Percentiles rank a stretch among this genome's conserved stretches.
Evolutionary conservation across 2,888 invertebrate genomes (phyloP).

Genomic region (Dicyrtomina minuta): DNA sequence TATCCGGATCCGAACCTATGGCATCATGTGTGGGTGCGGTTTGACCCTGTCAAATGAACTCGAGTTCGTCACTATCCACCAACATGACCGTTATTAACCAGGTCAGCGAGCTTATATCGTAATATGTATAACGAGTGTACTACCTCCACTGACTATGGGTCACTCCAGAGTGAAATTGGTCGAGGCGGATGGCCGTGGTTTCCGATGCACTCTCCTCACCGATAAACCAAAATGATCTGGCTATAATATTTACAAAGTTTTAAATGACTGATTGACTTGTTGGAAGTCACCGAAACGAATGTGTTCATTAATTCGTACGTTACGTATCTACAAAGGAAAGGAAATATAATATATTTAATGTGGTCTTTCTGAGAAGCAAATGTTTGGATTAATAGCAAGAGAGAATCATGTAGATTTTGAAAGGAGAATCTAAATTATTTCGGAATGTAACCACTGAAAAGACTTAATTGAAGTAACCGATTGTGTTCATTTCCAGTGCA

Average conservation of each 20-base stretch:
- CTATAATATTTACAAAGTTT: background rate
- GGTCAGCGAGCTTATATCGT: slow-evolving; percentile 29
- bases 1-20: slow-evolving; percentile 25
- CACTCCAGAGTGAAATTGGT: slow-evolving; percentile 28
- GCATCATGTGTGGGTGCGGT: slow-evolving; percentile 30
- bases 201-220: slow-evolving; percentile 27
- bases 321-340: slow-evolving; percentile 14
- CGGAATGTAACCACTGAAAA: slow-evolving; percentile 9
- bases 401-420: no score
- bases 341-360: no score
- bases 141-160: slow-evolving; percentile 20
- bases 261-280: slow-evolving; percentile 25
- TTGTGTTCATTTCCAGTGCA: slow-evolving; percentile 39
- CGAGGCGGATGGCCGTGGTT: slow-evolving; percentile 30
- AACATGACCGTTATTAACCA: slow-evolving; percentile 26
- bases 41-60: slow-evolving; percentile 31
- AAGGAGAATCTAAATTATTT: no score
- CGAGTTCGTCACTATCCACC: slow-evolving; percentile 15
- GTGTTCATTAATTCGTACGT: slow-evolving; percentile 28
- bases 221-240: slow-evolving; percentile 21
- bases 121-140: slow-evolving; percentile 11
- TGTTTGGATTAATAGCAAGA: no score
- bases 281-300: slow-evolving; percentile 25
- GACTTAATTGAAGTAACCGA: slow-evolving; percentile 25
- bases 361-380: no score